Percentiles rank a stretch among this genome's conserved stretches.
phyloP scores from a whole-genome alignment of 2,113 vertebrate species.

The Stigmatopora argus region DNA sequence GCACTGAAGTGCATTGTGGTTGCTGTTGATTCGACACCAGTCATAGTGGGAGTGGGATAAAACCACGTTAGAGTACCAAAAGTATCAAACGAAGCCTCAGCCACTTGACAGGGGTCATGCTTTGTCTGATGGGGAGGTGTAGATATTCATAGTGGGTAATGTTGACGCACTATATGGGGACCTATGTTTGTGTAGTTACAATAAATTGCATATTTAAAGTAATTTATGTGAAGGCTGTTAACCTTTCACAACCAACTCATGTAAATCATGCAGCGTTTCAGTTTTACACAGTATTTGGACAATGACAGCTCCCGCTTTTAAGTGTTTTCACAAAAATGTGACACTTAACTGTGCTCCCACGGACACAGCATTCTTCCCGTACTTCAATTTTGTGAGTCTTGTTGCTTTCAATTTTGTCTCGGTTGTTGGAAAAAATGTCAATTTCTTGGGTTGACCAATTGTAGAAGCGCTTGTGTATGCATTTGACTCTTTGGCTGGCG shows the following conservation, averaged over 20 bases:
- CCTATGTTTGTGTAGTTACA: slow-evolving; percentile 51
- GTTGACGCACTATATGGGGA: slow-evolving; percentile 59
- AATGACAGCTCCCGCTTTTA: not conserved
- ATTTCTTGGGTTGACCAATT: not conserved
- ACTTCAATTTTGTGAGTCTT: not conserved
- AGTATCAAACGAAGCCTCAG: slow-evolving; percentile 40
- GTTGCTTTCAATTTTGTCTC: not conserved
- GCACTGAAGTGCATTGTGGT: slow-evolving; percentile 6
- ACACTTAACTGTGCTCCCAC: not conserved
- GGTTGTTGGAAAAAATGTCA: not conserved
- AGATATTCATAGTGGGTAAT: slow-evolving; percentile 33
- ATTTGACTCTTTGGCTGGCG: too few relatives aligned
- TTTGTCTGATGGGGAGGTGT: slow-evolving; percentile 6
- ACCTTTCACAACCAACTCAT: slow-evolving; percentile 32
- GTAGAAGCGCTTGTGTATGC: too few relatives aligned
- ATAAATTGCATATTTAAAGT: slow-evolving; percentile 46
- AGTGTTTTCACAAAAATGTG: not conserved
- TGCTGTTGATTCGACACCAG: slow-evolving; percentile 15
- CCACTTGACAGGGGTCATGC: slow-evolving; percentile 9
- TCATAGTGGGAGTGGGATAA: slow-evolving; percentile 22
- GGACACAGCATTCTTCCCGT: not conserved
- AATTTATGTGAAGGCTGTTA: slow-evolving; percentile 59
- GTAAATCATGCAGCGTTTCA: slow-evolving; percentile 26
- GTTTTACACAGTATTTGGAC: not conserved
- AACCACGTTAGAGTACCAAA: slow-evolving; percentile 14